Conservation (phyloP, 1,140 invertebrate species). For the Drosophila miranda region DNA sequence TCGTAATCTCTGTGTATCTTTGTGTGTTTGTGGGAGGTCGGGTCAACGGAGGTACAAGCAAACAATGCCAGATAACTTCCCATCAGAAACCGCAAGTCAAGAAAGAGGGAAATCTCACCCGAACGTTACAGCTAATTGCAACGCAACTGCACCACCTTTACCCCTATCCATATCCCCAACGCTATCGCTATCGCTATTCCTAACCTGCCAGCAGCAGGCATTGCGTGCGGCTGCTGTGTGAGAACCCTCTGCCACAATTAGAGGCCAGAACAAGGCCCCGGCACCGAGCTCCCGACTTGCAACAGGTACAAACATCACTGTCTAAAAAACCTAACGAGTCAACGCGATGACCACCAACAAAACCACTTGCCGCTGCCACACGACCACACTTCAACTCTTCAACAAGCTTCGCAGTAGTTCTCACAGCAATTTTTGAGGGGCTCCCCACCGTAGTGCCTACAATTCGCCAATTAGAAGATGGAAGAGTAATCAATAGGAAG, state of each 20-base stretch:
- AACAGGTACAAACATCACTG: slow-evolving; percentile 28
- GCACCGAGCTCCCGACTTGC: background rate
- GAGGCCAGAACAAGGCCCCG: slow-evolving; percentile 20
- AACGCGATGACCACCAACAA: no score
- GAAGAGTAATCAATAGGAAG: no score
- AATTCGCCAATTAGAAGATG: no score
- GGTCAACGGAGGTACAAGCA: slow-evolving; percentile 10
- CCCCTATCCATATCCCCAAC: no score
- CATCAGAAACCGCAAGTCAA: slow-evolving; percentile 44
- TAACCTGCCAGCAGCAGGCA: slow-evolving; percentile 8
- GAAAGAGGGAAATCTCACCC: slow-evolving; percentile 14
- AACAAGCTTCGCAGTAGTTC: slow-evolving; percentile 1
- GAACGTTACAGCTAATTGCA: slow-evolving; percentile 34
- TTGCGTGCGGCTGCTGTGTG: slow-evolving; percentile 31
- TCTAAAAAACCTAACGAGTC: slow-evolving; percentile 17
- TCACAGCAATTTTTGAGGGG: slow-evolving; percentile 5
- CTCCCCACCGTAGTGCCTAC: no score
- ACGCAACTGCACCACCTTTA: slow-evolving; percentile 39
- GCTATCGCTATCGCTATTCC: no score
- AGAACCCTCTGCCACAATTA: slow-evolving; percentile 36
- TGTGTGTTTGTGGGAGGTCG: no score
- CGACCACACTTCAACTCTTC: slow-evolving; percentile 4
- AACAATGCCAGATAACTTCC: slow-evolving; percentile 36
- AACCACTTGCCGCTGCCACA: slow-evolving; percentile 19
- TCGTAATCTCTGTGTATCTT: slow-evolving; percentile 1